A percentile compares a stretch with the other conserved stretches of the same genome.
Conservation (phyloP, 2,797 vertebrate species). For the Falco rusticolus region DNA sequence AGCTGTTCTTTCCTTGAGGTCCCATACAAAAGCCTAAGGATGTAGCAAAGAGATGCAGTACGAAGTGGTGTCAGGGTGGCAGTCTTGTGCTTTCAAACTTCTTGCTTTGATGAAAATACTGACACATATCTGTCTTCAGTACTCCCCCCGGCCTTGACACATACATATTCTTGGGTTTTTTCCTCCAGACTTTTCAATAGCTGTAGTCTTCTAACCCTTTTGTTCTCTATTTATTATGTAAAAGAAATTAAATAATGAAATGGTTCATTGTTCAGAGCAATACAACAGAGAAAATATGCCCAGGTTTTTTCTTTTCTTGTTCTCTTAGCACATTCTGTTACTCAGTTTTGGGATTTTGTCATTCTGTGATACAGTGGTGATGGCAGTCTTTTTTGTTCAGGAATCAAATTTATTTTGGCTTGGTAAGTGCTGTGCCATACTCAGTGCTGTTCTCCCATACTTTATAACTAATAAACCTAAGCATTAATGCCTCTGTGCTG, state of each 20-base stretch:
- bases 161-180: no score
- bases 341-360: not conserved
- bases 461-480: not conserved
- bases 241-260: not conserved
- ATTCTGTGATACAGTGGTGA: not conserved
- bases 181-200: not conserved
- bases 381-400: not conserved
- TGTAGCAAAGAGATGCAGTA: not conserved
- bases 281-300: not conserved
- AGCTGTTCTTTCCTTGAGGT: not conserved
- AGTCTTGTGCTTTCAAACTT: not conserved
- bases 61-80: not conserved
- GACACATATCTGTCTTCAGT: not conserved
- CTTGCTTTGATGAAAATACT: not conserved
- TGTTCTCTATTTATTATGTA: not conserved
- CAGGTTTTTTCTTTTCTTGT: not conserved
- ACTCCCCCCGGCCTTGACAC: no score
- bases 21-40: not conserved
- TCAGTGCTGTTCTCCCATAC: not conserved
- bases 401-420: not conserved
- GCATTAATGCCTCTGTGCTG: rapidly evolving
- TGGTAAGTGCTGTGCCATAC: not conserved
- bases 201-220: not conserved
- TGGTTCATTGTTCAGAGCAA: not conserved
- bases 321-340: not conserved